Evolutionary conservation across 2,113 vertebrate genomes (phyloP), one percentile per base, ranked within the genome.

Genomic region (Martes martes): DNA sequence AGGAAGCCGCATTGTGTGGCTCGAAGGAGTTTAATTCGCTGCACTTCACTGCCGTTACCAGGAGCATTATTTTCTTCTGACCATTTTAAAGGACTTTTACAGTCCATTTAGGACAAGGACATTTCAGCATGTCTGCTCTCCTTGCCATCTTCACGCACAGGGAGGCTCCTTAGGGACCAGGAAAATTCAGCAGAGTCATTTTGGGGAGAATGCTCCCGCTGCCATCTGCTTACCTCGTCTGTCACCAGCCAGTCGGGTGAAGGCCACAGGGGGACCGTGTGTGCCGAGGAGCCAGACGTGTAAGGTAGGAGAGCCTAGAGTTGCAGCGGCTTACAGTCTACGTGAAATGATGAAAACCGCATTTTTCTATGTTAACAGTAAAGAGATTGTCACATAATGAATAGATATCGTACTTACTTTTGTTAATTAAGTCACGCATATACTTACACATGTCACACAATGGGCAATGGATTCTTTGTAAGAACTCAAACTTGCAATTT

Each of bases 161-260:
- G 4, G 18, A 21, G 23, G 7, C 50, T 0, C 6, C 6, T 50
- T 16, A 21, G 80, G 63, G 50, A 45, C 26, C 18, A 2, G 6
- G 4, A 23, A 6, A 2, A n/a, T 9, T 24, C 6, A 26, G 6
- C 1, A 3, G 16, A 39, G 26, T 8, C 14, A 2, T 9, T 18
- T 24, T 24, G 19, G 4, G 26, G 73, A 11, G 23, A 18, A 14
- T 4, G 4, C 18, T 3, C 3, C 45, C 0, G 0, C 42, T 0
- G 1, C 2, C 3, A 4, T 63, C 31, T 4, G 11, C 26, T 73
- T 9, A 13, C 23, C 26, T 18, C 19, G 7, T 23, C 18, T 31
- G 26, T 61, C 31, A 7, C 7, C n/a, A 3, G 10, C 71, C 18
- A 7, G 23, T 61, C 19, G 2, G 28, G 67, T 16, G 6, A 7